These are phyloP conservation scores for Adelosebastes latens DNA, from an alignment of 2,797 vertebrate species.

Conservation along the genomic window DNA sequence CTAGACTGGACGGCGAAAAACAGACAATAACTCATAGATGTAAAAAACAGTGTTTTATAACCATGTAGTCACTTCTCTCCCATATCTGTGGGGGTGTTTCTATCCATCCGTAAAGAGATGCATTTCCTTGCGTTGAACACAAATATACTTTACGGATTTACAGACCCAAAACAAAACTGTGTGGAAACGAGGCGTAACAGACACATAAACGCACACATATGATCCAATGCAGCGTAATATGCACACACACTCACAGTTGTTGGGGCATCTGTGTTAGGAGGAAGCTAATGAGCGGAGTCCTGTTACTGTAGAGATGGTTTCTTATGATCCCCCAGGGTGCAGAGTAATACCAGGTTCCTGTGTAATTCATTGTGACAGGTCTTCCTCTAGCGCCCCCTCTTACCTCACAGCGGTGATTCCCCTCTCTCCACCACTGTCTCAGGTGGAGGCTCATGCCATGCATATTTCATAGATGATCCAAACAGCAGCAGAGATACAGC, in stretches of 20 bases:
- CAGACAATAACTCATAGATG: too few relatives aligned
- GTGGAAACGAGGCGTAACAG: neutral
- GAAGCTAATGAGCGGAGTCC: constrained; percentile 50
- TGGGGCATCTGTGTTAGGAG: constrained; percentile 26
- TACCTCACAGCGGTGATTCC: constrained; percentile 38
- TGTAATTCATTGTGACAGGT: constrained; percentile 64
- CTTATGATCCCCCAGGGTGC: constrained; percentile 48
- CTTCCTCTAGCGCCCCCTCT: constrained; percentile 52
- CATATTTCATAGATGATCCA: constrained; percentile 75
- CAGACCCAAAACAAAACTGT: too few relatives aligned
- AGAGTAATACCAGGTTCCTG: constrained; percentile 19
- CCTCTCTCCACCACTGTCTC: constrained; percentile 2
- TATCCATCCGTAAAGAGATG: too few relatives aligned
- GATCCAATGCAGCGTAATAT: neutral
- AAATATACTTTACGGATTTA: too few relatives aligned
- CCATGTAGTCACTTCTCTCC: too few relatives aligned
- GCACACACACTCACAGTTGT: constrained; percentile 8
- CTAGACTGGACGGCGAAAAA: too few relatives aligned
- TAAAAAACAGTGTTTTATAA: too few relatives aligned
- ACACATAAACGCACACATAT: constrained; percentile 2
- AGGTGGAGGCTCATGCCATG: constrained; percentile 65
- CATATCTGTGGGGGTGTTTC: too few relatives aligned
- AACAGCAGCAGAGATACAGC: constrained; percentile 38
- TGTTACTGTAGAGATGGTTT: constrained; percentile 51
- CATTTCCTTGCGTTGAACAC: too few relatives aligned